Evolutionary conservation across 2,797 vertebrate species (phyloP).

Genomic region (Octomys mimax): DNA sequence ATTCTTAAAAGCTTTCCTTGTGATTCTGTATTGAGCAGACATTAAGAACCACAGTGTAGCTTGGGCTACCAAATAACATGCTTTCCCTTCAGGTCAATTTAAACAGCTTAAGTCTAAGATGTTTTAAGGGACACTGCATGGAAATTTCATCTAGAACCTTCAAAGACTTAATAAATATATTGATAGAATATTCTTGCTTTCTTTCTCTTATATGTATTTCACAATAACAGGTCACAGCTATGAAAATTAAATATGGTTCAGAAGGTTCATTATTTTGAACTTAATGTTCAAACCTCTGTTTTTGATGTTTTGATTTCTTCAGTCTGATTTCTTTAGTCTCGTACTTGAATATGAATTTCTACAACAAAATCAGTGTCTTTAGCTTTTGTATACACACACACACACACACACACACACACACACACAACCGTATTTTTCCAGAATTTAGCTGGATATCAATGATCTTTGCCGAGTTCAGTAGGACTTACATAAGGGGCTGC

Average conservation of each 20-base stretch:
- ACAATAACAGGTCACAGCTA: constrained; percentile 10
- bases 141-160: constrained; percentile 49
- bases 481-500: not conserved
- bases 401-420: not conserved
- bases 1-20: not conserved
- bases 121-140: not conserved
- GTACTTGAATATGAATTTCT: constrained; percentile 40
- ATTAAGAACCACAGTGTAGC: not conserved
- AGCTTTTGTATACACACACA: not conserved
- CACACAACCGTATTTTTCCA: not conserved
- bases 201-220: not conserved
- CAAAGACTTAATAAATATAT: constrained; percentile 24
- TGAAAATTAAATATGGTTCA: constrained; percentile 40
- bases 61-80: not conserved
- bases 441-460: not conserved
- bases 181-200: not conserved
- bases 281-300: constrained; percentile 32
- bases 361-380: not conserved
- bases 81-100: not conserved
- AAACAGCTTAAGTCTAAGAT: constrained; percentile 23
- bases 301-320: constrained; percentile 41
- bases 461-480: constrained; percentile 28
- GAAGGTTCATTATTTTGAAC: constrained; percentile 48
- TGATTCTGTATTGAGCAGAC: constrained; percentile 1
- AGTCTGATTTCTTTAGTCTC: not conserved